Percentiles rank a stretch among this genome's conserved stretches.
Evolutionary conservation across 2,113 vertebrate genomes (phyloP).

Genomic region (Diadophis punctatus): DNA sequence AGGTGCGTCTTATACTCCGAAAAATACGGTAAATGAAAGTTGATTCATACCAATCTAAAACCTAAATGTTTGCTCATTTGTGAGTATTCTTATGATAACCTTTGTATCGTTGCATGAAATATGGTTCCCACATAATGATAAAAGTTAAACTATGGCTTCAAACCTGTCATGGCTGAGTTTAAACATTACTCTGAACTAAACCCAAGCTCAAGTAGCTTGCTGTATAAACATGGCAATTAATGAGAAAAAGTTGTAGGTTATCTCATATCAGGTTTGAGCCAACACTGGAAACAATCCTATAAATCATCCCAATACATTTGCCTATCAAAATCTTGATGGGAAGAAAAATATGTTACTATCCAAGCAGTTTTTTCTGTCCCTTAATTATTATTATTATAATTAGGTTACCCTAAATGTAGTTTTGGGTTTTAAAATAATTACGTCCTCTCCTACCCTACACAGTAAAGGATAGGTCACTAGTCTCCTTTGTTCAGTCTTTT

Average conservation of each 20-base stretch:
- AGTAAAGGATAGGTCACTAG: background rate
- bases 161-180: background rate
- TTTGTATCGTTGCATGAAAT: background rate
- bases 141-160: background rate
- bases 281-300: background rate
- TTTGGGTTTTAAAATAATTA: background rate
- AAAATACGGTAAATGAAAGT: constrained; percentile 11
- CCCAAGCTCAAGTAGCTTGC: background rate
- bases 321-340: background rate
- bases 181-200: background rate
- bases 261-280: background rate
- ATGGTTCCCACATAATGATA: background rate
- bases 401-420: background rate
- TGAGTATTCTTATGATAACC: background rate
- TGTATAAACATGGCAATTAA: background rate
- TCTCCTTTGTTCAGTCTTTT: background rate
- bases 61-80: background rate
- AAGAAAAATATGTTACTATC: background rate
- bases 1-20: too few relatives aligned
- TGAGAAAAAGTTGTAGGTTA: background rate
- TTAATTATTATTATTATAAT: background rate
- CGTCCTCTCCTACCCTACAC: background rate
- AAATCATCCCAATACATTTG: background rate
- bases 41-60: background rate
- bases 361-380: background rate